Base-by-base conservation (phyloP, 2,797 vertebrate species). In the Meda fulgida region DNA sequence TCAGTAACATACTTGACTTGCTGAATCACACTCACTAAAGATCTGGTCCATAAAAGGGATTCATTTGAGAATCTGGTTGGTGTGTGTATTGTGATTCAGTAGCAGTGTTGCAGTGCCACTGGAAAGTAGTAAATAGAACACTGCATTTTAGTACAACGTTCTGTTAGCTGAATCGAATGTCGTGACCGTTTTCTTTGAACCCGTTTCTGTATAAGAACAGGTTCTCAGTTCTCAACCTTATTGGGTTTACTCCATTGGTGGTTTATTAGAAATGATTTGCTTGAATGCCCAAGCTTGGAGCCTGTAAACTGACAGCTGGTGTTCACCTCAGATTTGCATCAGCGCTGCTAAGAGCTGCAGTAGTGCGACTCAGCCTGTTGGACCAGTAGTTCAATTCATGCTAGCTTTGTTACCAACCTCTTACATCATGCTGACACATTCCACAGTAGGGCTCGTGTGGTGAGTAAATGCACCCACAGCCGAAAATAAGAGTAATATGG, bases 391-490 rank as follows among this genome's bases (percentile, higher is more conserved):
- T 82, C 58, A 77, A 40, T 82, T 84, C 66, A 31, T 66, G 67
- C 75, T 63, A 81, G 78, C 78, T 71, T 81, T 85, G 73, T 85
- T 76, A 84, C 83, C 73, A 58, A 65, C 65, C 29, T 72, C 83
- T 84, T 84, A 84, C 83, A 84, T 84, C 83, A 84, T 72, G 53
- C 76, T 72, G 83, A 84, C 66, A 84, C 83, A 84, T 84, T 84
- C 83, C 83, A 84, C 53, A 80, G 67, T 38, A 72, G 67, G 53
- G 76, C 66, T 84, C n/a, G 77, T 65, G 83, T 84, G 55, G 67
- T 38, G 48, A 55, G 79, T 23, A 63, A 51, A 43, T 21, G 53
- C 83, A 63, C 77, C 55, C 40, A 51, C 51, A 79, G 51, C 38
- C 38, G n/a, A 72, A 38, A 43, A 78, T 78, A 71, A 63, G 76